phyloP scores from a whole-genome alignment of 2,888 invertebrate genomes.

The Drepanosiphum platanoidis region DNA sequence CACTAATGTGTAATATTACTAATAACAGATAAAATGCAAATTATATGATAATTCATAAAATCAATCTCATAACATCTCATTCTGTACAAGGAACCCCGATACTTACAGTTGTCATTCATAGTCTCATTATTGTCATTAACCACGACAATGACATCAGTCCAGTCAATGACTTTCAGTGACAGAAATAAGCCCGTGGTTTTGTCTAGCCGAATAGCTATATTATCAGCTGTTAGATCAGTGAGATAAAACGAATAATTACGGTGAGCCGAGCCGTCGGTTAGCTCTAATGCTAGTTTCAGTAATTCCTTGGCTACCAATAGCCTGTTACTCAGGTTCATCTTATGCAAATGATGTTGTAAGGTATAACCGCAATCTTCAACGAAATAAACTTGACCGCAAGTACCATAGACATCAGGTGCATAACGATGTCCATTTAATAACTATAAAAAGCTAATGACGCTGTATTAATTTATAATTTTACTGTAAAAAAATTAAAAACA shows the following conservation, averaged over 20 bases:
- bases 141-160: constrained; percentile 45
- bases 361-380: constrained; percentile 54
- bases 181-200: background rate
- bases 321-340: constrained; percentile 29
- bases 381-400: constrained; percentile 43
- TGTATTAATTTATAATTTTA: background rate
- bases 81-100: background rate
- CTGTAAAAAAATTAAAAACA: background rate
- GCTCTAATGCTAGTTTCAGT: constrained; percentile 41
- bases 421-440: constrained; percentile 32
- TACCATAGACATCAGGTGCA: constrained; percentile 23
- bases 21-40: background rate
- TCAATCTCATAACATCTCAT: background rate
- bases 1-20: constrained; percentile 21
- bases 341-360: constrained; percentile 17
- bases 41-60: background rate
- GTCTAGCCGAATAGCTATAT: constrained; percentile 42
- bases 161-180: constrained; percentile 52
- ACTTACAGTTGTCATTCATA: constrained; percentile 25
- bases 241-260: constrained; percentile 50
- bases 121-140: background rate
- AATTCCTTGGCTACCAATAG: constrained; percentile 41
- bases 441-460: constrained; percentile 4
- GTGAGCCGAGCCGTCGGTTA: constrained; percentile 52
- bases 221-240: constrained; percentile 54